Evolutionary conservation across 2,797 vertebrate species (phyloP).

Genomic region (Trematocara caparti): DNA sequence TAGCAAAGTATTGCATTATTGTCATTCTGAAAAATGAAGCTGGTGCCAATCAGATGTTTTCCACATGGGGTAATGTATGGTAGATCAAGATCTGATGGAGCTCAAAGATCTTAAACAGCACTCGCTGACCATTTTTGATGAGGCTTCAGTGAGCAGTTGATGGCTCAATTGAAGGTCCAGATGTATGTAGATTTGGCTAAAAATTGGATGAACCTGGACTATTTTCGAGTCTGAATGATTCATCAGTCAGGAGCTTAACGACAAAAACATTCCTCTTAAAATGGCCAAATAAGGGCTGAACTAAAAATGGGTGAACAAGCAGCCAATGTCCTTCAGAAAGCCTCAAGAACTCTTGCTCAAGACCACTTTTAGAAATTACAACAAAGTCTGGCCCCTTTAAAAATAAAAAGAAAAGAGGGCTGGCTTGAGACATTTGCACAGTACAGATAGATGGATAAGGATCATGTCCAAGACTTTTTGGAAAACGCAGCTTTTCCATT

Average conservation of each 20-base stretch:
- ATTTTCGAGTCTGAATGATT: background rate
- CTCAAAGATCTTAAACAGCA: background rate
- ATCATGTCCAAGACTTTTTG: background rate
- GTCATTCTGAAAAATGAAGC: background rate
- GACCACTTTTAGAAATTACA: background rate
- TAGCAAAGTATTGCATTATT: background rate
- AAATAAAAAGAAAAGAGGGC: background rate
- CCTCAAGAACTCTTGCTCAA: background rate
- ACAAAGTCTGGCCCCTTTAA: background rate
- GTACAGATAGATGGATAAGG: background rate
- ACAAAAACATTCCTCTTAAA: background rate
- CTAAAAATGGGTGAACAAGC: background rate
- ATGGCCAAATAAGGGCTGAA: background rate
- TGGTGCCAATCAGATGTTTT: background rate
- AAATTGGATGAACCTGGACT: background rate
- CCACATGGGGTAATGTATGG: too few relatives aligned
- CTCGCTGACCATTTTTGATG: background rate
- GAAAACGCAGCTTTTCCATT: background rate
- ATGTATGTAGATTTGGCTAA: background rate
- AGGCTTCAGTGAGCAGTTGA: background rate
- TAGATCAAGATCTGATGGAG: background rate
- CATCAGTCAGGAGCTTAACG: background rate
- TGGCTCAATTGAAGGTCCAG: background rate
- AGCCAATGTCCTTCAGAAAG: background rate
- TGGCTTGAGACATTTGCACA: background rate